Evolutionary conservation across 2,113 vertebrate genomes (phyloP), one percentile per base, ranked within the genome.

Genomic region (Serilophus lunatus): DNA sequence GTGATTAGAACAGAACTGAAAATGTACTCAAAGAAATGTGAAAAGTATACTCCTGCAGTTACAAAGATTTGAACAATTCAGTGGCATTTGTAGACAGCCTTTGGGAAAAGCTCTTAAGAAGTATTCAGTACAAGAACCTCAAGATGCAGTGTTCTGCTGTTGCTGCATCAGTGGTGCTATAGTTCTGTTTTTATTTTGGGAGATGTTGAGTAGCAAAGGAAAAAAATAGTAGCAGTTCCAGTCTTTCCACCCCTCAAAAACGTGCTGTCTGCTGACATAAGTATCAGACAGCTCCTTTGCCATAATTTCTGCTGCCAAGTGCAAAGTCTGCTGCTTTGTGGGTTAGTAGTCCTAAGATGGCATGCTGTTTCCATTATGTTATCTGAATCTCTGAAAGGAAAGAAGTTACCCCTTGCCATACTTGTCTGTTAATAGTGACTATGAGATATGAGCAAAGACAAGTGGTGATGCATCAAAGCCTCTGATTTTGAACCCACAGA

Each of bases 381-480:
- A 2, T 14, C 51, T 53, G 51, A 74, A 17, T 50, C 53, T 88
- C 4, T 0, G 53, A 44, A 72, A 60, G 45, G 47, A 64, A 64
- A 8, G 56, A 66, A 14, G 12, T 12, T 80, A 33, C 9, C n/a
- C 20, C 49, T 91, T 79, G 65, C 49, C 12, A 0, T 71, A 15
- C 36, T 79, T 57, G 10, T 20, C 29, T 60, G 33, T 51, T 91
- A 33, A 19, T 20, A 28, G 26, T 12, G 64, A 26, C 51, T 2
- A 0, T 63, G 53, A 84, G 38, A 25, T 44, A 19, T 0, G 3
- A 79, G 22, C 0, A 0, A 71, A 75, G 42, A 38, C 72, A 54
- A 59, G 23, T 28, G 57, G 33, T 71, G 57, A 35, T 82, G 22
- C 33, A 59, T 40, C 29, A 68, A 81, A 84, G 65, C n/a, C 35